Evolutionary conservation across 2,888 invertebrate genomes (phyloP).

Genomic region (Drosophila flavopinicola): DNA sequence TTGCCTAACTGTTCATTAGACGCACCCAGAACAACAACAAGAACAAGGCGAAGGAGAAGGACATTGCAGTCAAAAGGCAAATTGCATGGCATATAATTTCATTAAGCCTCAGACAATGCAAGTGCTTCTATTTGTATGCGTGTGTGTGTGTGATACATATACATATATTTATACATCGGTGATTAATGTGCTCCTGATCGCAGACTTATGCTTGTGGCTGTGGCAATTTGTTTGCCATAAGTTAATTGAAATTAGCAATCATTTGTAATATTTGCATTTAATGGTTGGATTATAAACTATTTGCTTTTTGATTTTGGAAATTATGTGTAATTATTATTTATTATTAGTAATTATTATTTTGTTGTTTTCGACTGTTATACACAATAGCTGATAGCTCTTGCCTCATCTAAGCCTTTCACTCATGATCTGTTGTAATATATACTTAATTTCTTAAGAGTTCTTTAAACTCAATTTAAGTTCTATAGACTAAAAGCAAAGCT

Average conservation of each 20-base stretch:
- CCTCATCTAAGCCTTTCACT: no score
- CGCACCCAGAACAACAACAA: slow-evolving; percentile 3
- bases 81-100: slow-evolving; percentile 48
- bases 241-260: neutral
- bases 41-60: slow-evolving; percentile 26
- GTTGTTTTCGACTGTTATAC: no score
- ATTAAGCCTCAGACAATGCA: slow-evolving; percentile 31
- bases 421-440: no score
- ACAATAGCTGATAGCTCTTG: no score
- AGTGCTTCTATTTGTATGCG: neutral
- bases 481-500: no score
- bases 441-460: no score
- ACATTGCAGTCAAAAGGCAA: slow-evolving; percentile 51
- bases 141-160: neutral
- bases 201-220: neutral
- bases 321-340: neutral
- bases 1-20: slow-evolving; percentile 33
- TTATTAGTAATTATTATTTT: neutral
- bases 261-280: neutral
- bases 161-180: no score
- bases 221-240: slow-evolving; percentile 9
- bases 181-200: slow-evolving; percentile 11
- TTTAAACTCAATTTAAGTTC: no score
- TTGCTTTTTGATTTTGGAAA: neutral
- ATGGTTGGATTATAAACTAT: neutral